These are phyloP conservation scores for Telenomus remus DNA, from an alignment of 1,140 invertebrate genomes.

Conservation along the genomic window DNA sequence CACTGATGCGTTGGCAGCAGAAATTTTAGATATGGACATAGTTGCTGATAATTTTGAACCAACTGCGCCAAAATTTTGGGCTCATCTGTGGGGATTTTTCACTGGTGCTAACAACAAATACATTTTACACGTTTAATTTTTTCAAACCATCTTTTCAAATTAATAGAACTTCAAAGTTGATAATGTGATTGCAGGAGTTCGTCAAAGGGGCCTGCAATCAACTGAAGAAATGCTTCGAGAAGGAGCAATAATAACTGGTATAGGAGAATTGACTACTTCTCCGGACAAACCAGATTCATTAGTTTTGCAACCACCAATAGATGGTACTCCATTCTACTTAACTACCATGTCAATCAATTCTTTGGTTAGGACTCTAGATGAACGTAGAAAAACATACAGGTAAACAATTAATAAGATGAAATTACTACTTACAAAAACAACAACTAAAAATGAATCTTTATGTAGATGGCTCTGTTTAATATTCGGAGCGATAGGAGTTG, in stretches of 20 bases:
- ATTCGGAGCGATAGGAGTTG: conserved; percentile 80
- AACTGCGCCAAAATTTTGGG: conserved; percentile 80
- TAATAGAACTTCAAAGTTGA: too few relatives aligned
- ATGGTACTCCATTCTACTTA: conserved; percentile 83
- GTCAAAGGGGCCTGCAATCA: conserved; percentile 84
- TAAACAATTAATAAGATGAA: conserved; percentile 33
- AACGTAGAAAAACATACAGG: conserved; percentile 80
- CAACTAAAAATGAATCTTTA: conserved; percentile 32
- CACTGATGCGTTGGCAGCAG: conserved; percentile 82
- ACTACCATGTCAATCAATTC: conserved; percentile 82
- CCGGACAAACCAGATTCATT: conserved; percentile 75
- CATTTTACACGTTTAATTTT: too few relatives aligned
- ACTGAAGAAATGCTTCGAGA: conserved; percentile 87
- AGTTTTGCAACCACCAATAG: conserved; percentile 80
- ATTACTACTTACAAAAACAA: not conserved
- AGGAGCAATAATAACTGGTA: conserved; percentile 84
- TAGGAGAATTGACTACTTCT: conserved; percentile 80
- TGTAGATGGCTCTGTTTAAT: conserved; percentile 79
- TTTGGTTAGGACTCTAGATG: conserved; percentile 81
- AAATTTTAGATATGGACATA: conserved; percentile 85
- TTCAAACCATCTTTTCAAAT: too few relatives aligned
- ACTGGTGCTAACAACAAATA: conserved; percentile 76
- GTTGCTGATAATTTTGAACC: conserved; percentile 86
- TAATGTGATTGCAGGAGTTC: conserved; percentile 74
- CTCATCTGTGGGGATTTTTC: conserved; percentile 88